Evolutionary conservation across 2,797 vertebrate species (phyloP).

Genomic region (Botia almorhae): DNA sequence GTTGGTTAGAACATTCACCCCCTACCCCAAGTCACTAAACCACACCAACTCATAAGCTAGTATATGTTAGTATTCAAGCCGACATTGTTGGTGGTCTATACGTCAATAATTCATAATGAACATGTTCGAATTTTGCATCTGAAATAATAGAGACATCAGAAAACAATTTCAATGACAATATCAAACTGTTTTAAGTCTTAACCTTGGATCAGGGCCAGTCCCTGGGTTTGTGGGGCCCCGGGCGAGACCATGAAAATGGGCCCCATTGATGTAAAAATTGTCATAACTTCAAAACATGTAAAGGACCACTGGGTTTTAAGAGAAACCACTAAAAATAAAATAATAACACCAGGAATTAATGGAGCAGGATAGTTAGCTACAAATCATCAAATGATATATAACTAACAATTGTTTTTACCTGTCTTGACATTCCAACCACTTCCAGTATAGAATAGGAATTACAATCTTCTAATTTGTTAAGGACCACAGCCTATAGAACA

Average conservation of each 20-base stretch:
- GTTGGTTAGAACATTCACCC: constrained; percentile 59
- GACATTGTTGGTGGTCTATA: background rate
- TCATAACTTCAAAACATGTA: background rate
- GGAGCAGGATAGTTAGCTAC: background rate
- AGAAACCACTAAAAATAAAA: background rate
- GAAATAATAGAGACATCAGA: background rate
- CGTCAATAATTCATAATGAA: background rate
- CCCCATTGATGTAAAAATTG: background rate
- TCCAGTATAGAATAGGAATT: background rate
- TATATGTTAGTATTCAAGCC: constrained; percentile 43
- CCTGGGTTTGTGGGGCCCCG: background rate
- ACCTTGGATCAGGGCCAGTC: background rate
- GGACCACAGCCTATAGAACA: background rate
- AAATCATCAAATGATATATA: background rate
- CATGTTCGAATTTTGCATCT: background rate
- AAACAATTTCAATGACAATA: background rate
- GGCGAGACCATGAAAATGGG: background rate
- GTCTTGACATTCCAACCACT: background rate
- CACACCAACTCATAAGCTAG: constrained; percentile 56
- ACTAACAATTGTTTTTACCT: background rate
- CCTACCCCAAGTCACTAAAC: constrained; percentile 56
- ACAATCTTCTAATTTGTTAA: constrained; percentile 5
- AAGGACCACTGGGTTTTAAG: background rate
- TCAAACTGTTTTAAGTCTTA: background rate
- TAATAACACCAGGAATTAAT: background rate